Conservation (phyloP, 2,113 vertebrate species). For the Epinephelus fuscoguttatus region DNA sequence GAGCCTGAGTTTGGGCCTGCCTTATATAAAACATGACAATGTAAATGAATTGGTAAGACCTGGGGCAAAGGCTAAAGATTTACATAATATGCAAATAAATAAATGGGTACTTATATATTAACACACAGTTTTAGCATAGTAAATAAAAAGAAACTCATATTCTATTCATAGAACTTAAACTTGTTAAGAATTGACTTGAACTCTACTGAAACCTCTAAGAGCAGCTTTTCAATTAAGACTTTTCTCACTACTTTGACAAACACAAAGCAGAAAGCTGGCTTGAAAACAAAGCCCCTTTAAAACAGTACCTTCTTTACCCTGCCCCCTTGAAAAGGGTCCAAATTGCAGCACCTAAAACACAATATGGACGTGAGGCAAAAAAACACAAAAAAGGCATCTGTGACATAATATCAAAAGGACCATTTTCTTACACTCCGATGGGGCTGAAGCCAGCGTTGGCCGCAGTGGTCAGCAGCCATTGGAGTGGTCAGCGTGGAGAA, state of each 20-base stretch:
- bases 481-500: slow-evolving; percentile 87
- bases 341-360: slow-evolving; percentile 47
- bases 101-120: slow-evolving; percentile 7
- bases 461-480: slow-evolving; percentile 64
- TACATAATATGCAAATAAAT: slow-evolving; percentile 27
- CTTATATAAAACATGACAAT: slow-evolving; percentile 39
- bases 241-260: slow-evolving; percentile 3
- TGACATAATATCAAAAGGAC: slow-evolving; percentile 71
- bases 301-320: slow-evolving; percentile 26
- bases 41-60: slow-evolving; percentile 37
- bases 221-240: slow-evolving; percentile 7
- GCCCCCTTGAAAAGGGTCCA: slow-evolving; percentile 23
- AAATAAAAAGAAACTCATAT: slow-evolving; percentile 9
- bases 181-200: neutral
- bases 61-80: neutral
- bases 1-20: slow-evolving; percentile 40
- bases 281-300: slow-evolving; percentile 28
- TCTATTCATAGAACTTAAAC: neutral
- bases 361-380: slow-evolving; percentile 53
- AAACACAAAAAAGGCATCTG: slow-evolving; percentile 74
- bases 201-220: slow-evolving; percentile 18
- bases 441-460: slow-evolving; percentile 55
- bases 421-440: slow-evolving; percentile 60
- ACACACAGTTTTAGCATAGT: slow-evolving; percentile 13
- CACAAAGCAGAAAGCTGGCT: slow-evolving; percentile 12